Evolutionary conservation across 92 coral and sea anemone species (phyloP).

Genomic region (Umimayanthus kanabou): DNA sequence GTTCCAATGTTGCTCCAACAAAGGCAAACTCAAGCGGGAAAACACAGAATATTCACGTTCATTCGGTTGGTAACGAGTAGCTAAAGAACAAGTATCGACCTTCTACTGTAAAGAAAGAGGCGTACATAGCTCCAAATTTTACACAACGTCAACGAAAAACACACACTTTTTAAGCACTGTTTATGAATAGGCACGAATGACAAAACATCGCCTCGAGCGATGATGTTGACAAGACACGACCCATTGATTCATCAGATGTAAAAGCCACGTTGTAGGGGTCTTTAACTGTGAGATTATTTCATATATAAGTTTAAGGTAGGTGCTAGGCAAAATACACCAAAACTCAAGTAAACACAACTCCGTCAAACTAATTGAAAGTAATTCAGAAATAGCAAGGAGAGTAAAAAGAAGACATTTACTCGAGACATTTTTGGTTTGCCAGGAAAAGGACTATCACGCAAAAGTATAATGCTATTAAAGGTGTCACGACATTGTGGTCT

Average conservation of each 20-base stretch:
- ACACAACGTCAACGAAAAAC: not conserved
- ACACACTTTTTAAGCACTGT: not conserved
- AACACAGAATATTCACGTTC: not conserved
- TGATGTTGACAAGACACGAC: not conserved
- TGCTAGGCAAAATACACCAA: not conserved
- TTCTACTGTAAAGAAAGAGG: not conserved
- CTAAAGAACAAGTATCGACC: not conserved
- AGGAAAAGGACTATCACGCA: constrained; percentile 4
- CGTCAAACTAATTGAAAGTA: not conserved
- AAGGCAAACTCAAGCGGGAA: not conserved
- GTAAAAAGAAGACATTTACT: not conserved
- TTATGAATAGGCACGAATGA: not conserved
- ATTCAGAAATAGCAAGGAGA: not conserved
- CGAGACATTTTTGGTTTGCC: constrained; percentile 12
- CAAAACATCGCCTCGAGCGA: constrained; percentile 15
- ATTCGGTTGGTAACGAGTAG: not conserved
- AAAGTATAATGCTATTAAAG: not conserved
- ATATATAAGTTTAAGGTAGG: not conserved
- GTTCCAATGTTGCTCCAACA: not conserved
- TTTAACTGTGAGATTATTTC: not conserved
- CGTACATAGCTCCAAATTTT: not conserved
- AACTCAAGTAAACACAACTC: not conserved
- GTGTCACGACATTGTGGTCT: not conserved
- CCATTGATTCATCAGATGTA: constrained; percentile 7
- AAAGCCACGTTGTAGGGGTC: not conserved